phyloP scores from a whole-genome alignment of 1,140 invertebrate species.

The Oscheius sp. region DNA sequence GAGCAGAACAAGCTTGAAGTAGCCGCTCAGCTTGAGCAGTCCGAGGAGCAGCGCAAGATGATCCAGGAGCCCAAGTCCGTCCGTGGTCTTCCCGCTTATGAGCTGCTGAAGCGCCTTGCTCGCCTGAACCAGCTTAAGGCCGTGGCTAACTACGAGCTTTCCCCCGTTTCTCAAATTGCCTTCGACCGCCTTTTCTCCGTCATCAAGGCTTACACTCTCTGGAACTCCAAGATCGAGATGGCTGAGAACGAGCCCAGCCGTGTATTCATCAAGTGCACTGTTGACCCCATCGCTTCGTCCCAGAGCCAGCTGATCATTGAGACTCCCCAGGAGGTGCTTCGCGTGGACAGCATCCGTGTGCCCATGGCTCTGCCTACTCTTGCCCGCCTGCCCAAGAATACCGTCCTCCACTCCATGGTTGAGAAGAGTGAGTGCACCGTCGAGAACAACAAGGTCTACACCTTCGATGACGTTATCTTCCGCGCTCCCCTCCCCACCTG shows the following conservation, averaged over 20 bases:
- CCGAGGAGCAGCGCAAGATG: constrained; percentile 25
- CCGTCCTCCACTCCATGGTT: constrained; percentile 8
- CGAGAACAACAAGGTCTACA: constrained; percentile 26
- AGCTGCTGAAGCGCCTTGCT: constrained; percentile 17
- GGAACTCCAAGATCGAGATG: constrained; percentile 24
- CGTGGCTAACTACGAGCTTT: constrained; percentile 30
- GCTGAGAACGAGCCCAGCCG: constrained; percentile 23
- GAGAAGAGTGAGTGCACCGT: constrained; percentile 24
- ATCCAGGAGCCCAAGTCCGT: constrained; percentile 1
- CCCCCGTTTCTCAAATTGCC: constrained; percentile 1
- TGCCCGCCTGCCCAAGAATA: constrained; percentile 10
- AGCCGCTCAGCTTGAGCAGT: constrained; percentile 22
- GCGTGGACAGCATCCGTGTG: constrained; percentile 21
- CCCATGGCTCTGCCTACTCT: constrained; percentile 10
- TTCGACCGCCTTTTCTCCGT: constrained; percentile 17
- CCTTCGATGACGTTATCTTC: constrained; percentile 43
- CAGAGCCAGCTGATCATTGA: constrained; percentile 47
- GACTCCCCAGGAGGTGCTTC: constrained; percentile 36
- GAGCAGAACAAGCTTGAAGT: constrained; percentile 20
- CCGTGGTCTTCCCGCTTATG: constrained; percentile 17
- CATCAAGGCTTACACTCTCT: constrained; percentile 36
- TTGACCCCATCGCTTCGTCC: constrained; percentile 45
- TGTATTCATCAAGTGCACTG: constrained; percentile 19
- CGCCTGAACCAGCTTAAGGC: constrained; percentile 28
- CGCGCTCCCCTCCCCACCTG: constrained; percentile 32